Evolutionary conservation across 2,113 vertebrate species (phyloP).

Genomic region (Strix uralensis): DNA sequence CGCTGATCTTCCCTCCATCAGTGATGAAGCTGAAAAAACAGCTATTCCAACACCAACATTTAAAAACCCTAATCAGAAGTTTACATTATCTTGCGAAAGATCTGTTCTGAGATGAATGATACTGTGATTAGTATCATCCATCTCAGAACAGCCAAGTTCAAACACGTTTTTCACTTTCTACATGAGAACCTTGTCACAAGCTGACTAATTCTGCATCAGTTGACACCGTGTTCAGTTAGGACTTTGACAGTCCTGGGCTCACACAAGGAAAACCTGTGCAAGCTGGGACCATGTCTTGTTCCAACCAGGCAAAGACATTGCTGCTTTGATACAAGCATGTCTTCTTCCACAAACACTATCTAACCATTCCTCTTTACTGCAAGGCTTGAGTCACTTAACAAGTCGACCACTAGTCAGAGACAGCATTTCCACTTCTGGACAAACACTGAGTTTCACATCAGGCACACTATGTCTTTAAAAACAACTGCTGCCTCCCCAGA

Average conservation of each 20-base stretch:
- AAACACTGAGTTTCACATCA: background rate
- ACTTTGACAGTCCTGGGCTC: background rate
- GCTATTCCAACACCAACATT: background rate
- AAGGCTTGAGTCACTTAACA: background rate
- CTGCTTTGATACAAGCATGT: background rate
- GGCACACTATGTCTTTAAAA: background rate
- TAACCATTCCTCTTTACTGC: background rate
- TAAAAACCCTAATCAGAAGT: background rate
- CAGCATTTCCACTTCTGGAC: background rate
- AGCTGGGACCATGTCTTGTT: accelerated
- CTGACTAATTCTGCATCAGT: background rate
- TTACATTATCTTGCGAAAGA: background rate
- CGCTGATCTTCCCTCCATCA: background rate
- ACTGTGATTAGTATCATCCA: background rate
- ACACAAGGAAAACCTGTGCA: background rate
- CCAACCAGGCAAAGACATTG: background rate
- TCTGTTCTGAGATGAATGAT: background rate
- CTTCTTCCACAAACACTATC: background rate
- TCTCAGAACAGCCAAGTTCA: background rate
- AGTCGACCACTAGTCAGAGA: accelerated
- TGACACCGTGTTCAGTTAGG: background rate
- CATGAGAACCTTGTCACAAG: background rate
- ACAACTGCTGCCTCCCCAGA: background rate
- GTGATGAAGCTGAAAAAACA: background rate
- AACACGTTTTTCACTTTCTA: background rate